Evolutionary conservation across 2,888 invertebrate genomes (phyloP).

Genomic region (Amaurobius ferox): DNA sequence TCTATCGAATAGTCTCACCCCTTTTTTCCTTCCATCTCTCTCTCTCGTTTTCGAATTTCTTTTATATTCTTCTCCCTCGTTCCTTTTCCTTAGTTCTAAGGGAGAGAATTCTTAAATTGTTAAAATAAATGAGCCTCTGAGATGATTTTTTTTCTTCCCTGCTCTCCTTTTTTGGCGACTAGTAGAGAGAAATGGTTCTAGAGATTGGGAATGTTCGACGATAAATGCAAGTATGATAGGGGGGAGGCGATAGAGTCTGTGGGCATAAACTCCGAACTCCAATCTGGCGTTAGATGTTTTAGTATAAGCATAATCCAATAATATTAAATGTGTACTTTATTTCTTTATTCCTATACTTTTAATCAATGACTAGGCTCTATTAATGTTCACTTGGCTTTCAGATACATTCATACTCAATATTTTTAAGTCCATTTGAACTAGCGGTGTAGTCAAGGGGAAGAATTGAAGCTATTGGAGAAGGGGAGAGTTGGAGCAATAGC

Average conservation of each 20-base stretch:
- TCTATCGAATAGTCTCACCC: conserved; percentile 17
- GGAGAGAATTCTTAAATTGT: conserved; percentile 66
- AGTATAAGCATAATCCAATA: too few relatives aligned
- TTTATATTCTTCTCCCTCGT: conserved; percentile 32
- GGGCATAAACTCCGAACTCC: neutral
- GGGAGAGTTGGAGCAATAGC: too few relatives aligned
- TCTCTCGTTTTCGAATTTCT: conserved; percentile 22
- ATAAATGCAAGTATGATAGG: neutral
- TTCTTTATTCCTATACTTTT: too few relatives aligned
- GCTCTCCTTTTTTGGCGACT: neutral
- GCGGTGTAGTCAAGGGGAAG: too few relatives aligned
- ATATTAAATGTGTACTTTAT: too few relatives aligned
- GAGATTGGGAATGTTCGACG: neutral
- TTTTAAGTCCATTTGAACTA: too few relatives aligned
- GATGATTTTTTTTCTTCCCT: neutral
- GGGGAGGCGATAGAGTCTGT: neutral
- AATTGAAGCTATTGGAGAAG: too few relatives aligned
- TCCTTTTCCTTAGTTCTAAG: conserved; percentile 36
- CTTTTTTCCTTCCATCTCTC: neutral
- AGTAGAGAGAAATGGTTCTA: neutral
- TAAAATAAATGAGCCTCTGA: conserved; percentile 58
- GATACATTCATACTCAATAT: too few relatives aligned
- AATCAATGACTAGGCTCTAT: too few relatives aligned
- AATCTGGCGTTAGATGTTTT: too few relatives aligned
- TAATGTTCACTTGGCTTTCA: too few relatives aligned